Conservation (phyloP, 2,888 invertebrate genomes). For the Sepiola atlantica region DNA sequence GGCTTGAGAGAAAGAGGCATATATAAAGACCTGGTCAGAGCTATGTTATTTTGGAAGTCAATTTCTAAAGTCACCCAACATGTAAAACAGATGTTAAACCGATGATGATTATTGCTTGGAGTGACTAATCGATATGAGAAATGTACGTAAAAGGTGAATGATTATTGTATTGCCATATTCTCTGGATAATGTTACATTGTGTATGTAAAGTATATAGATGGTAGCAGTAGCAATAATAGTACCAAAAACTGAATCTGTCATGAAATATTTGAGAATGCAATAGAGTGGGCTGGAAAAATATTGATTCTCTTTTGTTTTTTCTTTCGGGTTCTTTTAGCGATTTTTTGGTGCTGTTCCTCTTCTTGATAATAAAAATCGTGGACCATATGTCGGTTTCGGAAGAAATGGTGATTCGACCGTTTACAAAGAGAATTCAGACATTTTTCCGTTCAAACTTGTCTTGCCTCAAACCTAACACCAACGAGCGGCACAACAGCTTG, state of each 20-base stretch:
- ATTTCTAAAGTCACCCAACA: too few relatives aligned
- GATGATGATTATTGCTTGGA: neutral
- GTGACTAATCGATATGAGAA: neutral
- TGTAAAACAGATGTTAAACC: too few relatives aligned
- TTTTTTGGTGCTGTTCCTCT: neutral
- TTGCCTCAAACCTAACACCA: neutral
- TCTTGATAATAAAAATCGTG: neutral
- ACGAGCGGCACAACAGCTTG: neutral
- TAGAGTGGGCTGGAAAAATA: constrained; percentile 7
- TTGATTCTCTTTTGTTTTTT: neutral
- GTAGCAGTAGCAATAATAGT: constrained; percentile 6
- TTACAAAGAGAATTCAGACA: neutral
- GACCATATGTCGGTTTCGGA: neutral
- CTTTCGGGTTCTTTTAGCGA: neutral
- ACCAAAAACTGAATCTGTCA: neutral
- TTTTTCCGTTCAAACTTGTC: neutral
- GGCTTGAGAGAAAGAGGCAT: too few relatives aligned
- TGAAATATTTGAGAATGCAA: neutral
- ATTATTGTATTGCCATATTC: neutral
- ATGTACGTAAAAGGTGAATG: neutral
- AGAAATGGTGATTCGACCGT: neutral
- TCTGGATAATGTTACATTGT: neutral
- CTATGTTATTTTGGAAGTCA: too few relatives aligned
- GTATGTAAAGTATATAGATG: neutral
- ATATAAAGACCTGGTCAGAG: too few relatives aligned